Evolutionary conservation across 2,888 invertebrate species (phyloP).

Genomic region (Agonopterix heracliana): DNA sequence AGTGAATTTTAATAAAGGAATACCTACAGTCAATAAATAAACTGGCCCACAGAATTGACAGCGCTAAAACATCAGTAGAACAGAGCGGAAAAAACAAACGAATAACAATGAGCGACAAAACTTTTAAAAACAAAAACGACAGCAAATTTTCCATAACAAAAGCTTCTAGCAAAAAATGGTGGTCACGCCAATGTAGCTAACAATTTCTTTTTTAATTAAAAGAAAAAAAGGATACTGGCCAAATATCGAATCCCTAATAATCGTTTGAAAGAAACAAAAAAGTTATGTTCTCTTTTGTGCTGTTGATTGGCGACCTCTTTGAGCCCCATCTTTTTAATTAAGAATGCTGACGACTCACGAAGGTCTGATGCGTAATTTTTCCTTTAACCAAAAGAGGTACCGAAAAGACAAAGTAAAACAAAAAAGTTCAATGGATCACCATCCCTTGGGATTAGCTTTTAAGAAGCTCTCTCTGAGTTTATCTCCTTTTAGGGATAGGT

Average conservation of each 20-base stretch:
- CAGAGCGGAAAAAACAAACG: no score
- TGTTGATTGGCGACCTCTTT: slow-evolving; percentile 19
- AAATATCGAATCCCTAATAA: slow-evolving; percentile 28
- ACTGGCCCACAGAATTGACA: no score
- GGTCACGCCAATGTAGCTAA: no score
- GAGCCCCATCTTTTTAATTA: slow-evolving; percentile 27
- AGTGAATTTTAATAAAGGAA: no score
- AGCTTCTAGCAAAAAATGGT: no score
- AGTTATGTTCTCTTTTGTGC: slow-evolving; percentile 16
- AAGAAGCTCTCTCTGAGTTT: slow-evolving; percentile 2
- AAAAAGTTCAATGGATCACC: slow-evolving; percentile 5
- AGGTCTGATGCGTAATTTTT: slow-evolving; percentile 1
- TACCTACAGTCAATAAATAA: no score
- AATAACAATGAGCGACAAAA: no score
- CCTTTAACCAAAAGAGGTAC: neutral
- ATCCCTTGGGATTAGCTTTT: slow-evolving; percentile 3
- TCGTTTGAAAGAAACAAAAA: slow-evolving; percentile 24
- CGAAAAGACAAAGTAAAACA: slow-evolving; percentile 4
- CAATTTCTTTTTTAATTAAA: slow-evolving; percentile 26
- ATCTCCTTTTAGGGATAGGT: neutral
- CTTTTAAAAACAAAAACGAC: no score
- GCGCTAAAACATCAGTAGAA: no score
- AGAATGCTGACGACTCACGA: slow-evolving; percentile 9
- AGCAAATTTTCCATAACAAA: no score
- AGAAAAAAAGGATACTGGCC: slow-evolving; percentile 10